Conservation (phyloP, 1,140 invertebrate genomes). For the Ooceraea biroi region DNA sequence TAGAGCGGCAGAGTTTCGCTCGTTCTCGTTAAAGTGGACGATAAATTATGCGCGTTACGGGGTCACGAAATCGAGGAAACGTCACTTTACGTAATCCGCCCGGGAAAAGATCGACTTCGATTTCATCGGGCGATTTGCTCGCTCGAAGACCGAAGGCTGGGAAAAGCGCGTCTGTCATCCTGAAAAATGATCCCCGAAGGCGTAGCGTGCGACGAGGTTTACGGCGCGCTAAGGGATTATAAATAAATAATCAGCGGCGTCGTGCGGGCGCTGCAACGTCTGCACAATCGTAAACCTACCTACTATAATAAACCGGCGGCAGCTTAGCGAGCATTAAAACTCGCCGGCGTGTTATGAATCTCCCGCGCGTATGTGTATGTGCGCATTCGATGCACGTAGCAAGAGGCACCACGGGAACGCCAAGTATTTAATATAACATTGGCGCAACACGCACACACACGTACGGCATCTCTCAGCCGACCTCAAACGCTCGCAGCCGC, state of each 20-base stretch:
- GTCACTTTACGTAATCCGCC: not conserved
- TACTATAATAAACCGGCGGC: constrained; percentile 35
- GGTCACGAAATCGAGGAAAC: not conserved
- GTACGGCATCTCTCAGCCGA: constrained; percentile 12
- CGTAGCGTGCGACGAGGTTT: not conserved
- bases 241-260: constrained; percentile 39
- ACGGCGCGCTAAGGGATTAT: not conserved
- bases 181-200: not conserved
- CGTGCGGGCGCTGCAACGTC: not conserved
- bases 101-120: not conserved
- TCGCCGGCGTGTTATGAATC: constrained; percentile 33
- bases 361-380: not conserved
- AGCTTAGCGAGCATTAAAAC: constrained; percentile 34
- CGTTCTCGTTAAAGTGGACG: constrained; percentile 5
- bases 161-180: not conserved
- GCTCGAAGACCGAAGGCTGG: not conserved
- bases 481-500: constrained; percentile 44
- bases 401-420: constrained; percentile 18
- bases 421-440: constrained; percentile 60
- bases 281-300: constrained; percentile 39
- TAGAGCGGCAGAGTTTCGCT: constrained; percentile 17
- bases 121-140: not conserved
- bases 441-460: constrained; percentile 18
- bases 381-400: constrained; percentile 42
- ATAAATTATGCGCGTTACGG: constrained; percentile 29